Conservation (phyloP, 2,888 invertebrate species). For the Pseudococcus jackbeardsleyi region DNA sequence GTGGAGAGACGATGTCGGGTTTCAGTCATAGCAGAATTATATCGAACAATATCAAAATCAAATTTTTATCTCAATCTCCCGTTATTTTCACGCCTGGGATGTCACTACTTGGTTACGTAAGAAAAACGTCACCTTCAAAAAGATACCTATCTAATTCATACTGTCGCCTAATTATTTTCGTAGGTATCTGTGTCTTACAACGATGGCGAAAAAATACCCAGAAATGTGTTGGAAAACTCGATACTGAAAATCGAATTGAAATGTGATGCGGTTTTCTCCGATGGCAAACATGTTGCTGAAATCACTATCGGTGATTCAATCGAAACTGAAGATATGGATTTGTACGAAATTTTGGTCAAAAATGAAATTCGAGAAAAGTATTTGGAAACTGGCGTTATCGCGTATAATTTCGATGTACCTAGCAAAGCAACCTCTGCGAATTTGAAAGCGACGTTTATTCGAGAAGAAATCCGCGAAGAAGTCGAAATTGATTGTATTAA, state of each 20-base stretch:
- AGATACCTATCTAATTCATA: not conserved
- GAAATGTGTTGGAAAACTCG: conserved; percentile 68
- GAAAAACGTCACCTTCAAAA: conserved; percentile 65
- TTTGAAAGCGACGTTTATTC: conserved; percentile 67
- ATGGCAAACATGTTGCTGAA: conserved; percentile 67
- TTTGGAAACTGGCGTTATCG: conserved; percentile 68
- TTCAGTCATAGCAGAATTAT: conserved; percentile 72
- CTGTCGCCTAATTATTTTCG: not conserved
- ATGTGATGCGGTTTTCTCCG: conserved; percentile 65
- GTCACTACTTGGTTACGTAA: conserved; percentile 72
- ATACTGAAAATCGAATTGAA: conserved; percentile 67
- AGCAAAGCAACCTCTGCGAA: conserved; percentile 64
- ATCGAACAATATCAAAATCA: conserved; percentile 70
- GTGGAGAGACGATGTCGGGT: conserved; percentile 70
- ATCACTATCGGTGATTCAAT: conserved; percentile 61
- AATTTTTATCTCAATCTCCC: conserved; percentile 72
- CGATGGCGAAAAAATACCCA: conserved; percentile 69
- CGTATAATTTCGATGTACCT: conserved; percentile 68
- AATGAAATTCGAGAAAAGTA: conserved; percentile 67
- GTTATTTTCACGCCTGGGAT: conserved; percentile 74
- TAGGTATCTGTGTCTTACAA: conserved; percentile 69
- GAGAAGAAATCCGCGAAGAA: conserved; percentile 66
- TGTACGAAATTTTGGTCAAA: conserved; percentile 61
- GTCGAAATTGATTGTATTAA: conserved; percentile 66
- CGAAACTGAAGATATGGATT: not conserved